A percentile compares a stretch with the other conserved stretches of the same genome.
phyloP scores from a whole-genome alignment of 2,797 vertebrate genomes.

The Eurystomus glaucurus region DNA sequence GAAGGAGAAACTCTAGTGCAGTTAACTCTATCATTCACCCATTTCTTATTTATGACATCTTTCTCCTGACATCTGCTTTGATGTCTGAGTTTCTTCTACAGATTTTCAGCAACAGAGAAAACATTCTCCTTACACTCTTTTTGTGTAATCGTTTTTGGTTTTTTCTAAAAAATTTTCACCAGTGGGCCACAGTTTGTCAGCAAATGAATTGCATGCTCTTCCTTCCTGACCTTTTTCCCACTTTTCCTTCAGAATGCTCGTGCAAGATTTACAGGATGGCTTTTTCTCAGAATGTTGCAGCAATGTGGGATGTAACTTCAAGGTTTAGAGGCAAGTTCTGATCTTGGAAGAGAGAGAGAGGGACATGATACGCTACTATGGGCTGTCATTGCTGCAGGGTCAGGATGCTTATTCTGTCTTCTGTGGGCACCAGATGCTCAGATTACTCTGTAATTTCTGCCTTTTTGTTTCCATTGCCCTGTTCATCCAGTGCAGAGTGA shows the following conservation, averaged over 20 bases:
- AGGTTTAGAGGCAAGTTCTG: background rate
- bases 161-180: background rate
- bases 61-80: background rate
- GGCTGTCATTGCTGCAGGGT: background rate
- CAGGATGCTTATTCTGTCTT: constrained; percentile 1
- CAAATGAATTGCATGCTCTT: background rate
- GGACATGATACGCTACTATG: background rate
- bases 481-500: background rate
- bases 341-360: background rate
- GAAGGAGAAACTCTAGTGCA: background rate
- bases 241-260: background rate
- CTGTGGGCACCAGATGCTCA: background rate
- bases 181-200: background rate
- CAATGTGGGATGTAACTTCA: background rate
- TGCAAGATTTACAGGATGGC: background rate
- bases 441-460: background rate
- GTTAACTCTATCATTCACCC: background rate
- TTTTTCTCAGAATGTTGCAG: background rate
- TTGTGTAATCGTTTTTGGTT: background rate
- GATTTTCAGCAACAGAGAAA: background rate
- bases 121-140: background rate
- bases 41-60: background rate
- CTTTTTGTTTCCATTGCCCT: background rate
- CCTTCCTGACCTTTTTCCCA: background rate
- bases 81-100: background rate